Evolutionary conservation across 2,113 vertebrate genomes (phyloP), one percentile per base, ranked within the genome.

Genomic region (Girardinichthys multiradiatus): DNA sequence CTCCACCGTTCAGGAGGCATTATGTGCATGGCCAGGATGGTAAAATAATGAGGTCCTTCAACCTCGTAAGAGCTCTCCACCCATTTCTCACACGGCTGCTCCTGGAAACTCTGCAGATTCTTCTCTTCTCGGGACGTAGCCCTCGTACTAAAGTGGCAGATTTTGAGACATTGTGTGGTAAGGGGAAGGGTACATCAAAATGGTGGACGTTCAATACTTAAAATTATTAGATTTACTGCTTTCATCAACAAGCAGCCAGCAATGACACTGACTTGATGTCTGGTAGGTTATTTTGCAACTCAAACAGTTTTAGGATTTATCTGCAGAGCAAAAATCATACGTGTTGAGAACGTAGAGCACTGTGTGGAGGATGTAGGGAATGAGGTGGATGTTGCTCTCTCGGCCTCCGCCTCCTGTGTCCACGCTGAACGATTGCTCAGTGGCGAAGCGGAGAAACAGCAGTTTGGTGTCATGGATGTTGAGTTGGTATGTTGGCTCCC

Each of bases 311-410:
- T 5, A 14, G 57, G 39, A 4, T n/a, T 57, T 75, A 62, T 39
- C n/a, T n/a, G n/a, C n/a, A n/a, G n/a, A n/a, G 28, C 8, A 59
- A 12, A 48, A 26, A 72, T 3, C 35, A 5, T 92, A 99, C 98
- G 98, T 99, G 95, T 99, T 99, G 86, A 99, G 96, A 82, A 99
- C 98, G 1, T 99, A 99, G 90, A 99, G 98, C 92, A 99, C 97
- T 5, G 98, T 99, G 94, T 99, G 98, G 84, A 99, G 95, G 87
- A 99, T 98, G 94, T 99, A 99, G 0, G 98, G 98, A 82, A 99
- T 98, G 89, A 99, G 97, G 94, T 99, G 97, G 75, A 99, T 96
- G 94, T 99, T 99, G 95, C 97, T 99, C 93, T 99, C 97, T 4
- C 98, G 94, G 45, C 98, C 98, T 2, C 98, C 98, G 33, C 98